Evolutionary conservation across 2,797 vertebrate genomes (phyloP), one percentile per base, ranked within the genome.

Genomic region (Gobio occitaniae): DNA sequence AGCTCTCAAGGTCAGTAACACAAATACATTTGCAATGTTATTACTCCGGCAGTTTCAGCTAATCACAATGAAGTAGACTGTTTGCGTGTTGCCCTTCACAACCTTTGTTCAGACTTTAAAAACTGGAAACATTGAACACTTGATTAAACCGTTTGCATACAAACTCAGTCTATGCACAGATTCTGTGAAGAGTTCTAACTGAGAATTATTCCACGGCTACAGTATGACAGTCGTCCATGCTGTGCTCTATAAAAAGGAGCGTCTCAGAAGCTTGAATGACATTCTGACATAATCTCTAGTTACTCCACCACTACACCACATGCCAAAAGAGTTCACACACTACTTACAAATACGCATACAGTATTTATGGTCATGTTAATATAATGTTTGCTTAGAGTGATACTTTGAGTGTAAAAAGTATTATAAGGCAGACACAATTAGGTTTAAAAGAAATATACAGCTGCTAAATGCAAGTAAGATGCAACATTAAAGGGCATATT

Each of bases 271-370:
- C 90, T 89, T 91, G 87, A 91, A 92, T 89, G 89, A 88, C 91
- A 93, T 87, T 88, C 89, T 92, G 92, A 91, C 91, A 94, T 91
- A 47, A 91, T 94, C 91, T 94, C 92, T 89, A 82, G 91, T 95
- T 95, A 93, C 94, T 86, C 2, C 41, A 41, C 19, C 48, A 72
- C 47, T 69, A 13, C 32, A 84, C 9, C n/a, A 78, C 61, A 50
- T 50, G 6, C 19, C 44, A 50, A 66, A 25, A 61, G 41, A 29
- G 21, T 36, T 61, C 59, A 59, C 36, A 56, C 50, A 41, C 21
- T 12, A 59, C 32, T n/a, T 38, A 41, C 54, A 59, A 38, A 19
- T 12, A 77, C 1, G 1, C 29, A 48, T 48, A 56, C 17, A 21
- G 54, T 56, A 17, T 72, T 50, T 48, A n/a, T 70, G 69, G 12